Percentiles rank a stretch among this genome's conserved stretches.
Evolutionary conservation across 2,113 vertebrate species (phyloP).

Genomic region (Myotis brandtii): DNA sequence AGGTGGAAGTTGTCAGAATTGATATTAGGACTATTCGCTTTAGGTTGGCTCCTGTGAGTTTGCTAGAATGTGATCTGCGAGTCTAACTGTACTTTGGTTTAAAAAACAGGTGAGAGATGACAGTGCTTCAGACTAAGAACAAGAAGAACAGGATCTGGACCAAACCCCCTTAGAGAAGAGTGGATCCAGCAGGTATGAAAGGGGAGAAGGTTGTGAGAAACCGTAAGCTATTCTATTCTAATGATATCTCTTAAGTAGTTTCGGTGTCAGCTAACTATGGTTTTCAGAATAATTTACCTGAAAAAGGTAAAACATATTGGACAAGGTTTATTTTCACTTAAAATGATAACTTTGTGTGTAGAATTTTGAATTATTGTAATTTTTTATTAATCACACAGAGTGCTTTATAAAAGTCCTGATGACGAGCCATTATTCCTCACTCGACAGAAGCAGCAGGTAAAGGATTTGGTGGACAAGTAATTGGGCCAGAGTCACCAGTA

Average conservation of each 20-base stretch:
- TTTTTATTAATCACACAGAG: not conserved
- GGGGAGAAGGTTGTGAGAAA: not conserved
- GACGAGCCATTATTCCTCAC: not conserved
- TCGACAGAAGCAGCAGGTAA: not conserved
- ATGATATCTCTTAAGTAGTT: not conserved
- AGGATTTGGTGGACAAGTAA: not conserved
- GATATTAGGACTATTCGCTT: not conserved
- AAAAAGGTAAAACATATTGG: not conserved
- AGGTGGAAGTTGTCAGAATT: not conserved
- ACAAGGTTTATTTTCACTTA: slow-evolving; percentile 17
- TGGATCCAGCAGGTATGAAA: not conserved
- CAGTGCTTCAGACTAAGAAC: not conserved
- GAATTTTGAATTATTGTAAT: slow-evolving; percentile 4
- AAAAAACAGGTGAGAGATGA: not conserved
- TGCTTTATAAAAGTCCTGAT: not conserved
- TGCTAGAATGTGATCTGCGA: not conserved
- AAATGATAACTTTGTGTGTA: not conserved
- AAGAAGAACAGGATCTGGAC: not conserved
- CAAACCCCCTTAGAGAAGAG: not conserved
- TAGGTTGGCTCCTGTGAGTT: not conserved
- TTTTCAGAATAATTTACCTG: not conserved
- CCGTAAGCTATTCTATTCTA: not conserved
- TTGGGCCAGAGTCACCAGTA: not conserved
- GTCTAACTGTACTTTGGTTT: not conserved
- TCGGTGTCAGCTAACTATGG: not conserved